Conservation (phyloP, 2,888 invertebrate genomes). For the Drosophila bunnanda region DNA sequence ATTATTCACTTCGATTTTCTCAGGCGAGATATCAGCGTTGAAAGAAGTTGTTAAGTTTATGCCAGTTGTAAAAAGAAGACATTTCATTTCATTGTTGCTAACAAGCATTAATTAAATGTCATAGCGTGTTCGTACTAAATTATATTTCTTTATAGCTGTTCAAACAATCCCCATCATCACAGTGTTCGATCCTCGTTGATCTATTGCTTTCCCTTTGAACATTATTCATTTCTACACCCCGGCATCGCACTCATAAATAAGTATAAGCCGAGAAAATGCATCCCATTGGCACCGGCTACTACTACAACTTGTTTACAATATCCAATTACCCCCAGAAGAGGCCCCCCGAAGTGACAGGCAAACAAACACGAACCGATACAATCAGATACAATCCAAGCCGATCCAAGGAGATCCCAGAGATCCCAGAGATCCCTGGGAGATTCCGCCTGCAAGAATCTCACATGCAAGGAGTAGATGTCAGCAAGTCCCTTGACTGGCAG, state of each 20-base stretch:
- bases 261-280: constrained; percentile 35
- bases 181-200: constrained; percentile 42
- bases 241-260: constrained; percentile 59
- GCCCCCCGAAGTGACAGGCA: constrained; percentile 65
- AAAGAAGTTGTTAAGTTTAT: constrained; percentile 5
- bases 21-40: background rate
- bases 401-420: constrained; percentile 22
- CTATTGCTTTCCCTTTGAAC: constrained; percentile 56
- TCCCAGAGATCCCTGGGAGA: constrained; percentile 14
- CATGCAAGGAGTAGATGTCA: constrained; percentile 66
- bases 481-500: constrained; percentile 77
- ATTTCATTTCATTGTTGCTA: background rate
- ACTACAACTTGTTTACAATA: constrained; percentile 74
- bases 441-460: constrained; percentile 15
- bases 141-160: background rate
- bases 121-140: background rate
- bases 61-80: constrained; percentile 2
- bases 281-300: constrained; percentile 36
- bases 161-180: background rate
- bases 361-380: constrained; percentile 37
- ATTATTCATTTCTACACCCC: constrained; percentile 71
- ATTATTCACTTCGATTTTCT: constrained; percentile 3
- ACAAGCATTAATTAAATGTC: constrained; percentile 30
- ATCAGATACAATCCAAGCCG: constrained; percentile 7
- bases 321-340: constrained; percentile 71